phyloP scores from a whole-genome alignment of 2,888 invertebrate species.

The Leucophenga montana region DNA sequence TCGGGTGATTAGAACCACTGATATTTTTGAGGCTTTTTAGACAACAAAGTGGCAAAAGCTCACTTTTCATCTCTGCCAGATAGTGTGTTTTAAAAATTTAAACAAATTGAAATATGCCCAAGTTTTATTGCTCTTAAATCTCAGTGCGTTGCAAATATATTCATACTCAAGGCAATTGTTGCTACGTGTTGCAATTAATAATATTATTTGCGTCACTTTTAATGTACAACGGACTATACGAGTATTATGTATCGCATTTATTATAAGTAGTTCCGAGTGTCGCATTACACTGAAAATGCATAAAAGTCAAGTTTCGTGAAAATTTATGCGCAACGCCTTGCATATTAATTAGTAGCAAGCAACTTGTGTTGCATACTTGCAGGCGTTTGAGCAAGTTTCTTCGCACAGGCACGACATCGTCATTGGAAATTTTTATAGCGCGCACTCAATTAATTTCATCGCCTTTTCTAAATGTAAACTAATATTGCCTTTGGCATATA shows the following conservation, averaged over 20 bases:
- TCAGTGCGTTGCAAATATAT: too few species aligned
- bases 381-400: conserved; percentile 22
- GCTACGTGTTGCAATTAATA: conserved; percentile 58
- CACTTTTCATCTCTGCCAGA: too few species aligned
- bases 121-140: too few species aligned
- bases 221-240: conserved; percentile 28
- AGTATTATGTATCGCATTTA: background rate
- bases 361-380: conserved; percentile 46
- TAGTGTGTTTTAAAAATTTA: too few species aligned
- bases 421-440: conserved; percentile 39
- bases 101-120: too few species aligned
- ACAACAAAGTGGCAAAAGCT: too few species aligned
- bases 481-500: conserved; percentile 45
- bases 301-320: conserved; percentile 55
- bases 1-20: too few species aligned
- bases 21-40: too few species aligned
- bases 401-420: conserved; percentile 5
- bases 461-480: conserved; percentile 44
- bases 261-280: background rate
- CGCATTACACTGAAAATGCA: conserved; percentile 36
- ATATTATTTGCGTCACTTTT: conserved; percentile 39
- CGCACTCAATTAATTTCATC: conserved; percentile 48
- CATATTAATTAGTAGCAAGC: conserved; percentile 57
- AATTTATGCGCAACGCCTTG: conserved; percentile 60
- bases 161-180: background rate